phyloP scores from a whole-genome alignment of 2,888 invertebrate species.

The Piscicola geometra region DNA sequence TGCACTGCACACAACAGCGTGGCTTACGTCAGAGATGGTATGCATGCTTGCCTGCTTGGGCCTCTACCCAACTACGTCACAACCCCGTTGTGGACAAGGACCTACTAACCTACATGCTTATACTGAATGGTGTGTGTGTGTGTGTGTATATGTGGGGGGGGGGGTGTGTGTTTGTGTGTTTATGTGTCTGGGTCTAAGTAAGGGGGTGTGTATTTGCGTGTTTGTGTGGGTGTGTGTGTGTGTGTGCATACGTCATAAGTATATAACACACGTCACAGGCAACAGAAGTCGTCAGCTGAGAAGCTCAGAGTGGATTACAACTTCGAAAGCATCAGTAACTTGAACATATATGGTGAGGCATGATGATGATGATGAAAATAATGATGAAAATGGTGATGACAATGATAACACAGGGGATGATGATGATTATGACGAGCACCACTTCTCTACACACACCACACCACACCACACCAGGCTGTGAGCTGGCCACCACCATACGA shows the following conservation, averaged over 20 bases:
- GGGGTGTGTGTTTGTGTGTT: not conserved
- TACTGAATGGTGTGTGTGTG: constrained; percentile 40
- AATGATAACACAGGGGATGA: not conserved
- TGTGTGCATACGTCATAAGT: not conserved
- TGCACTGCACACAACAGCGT: constrained; percentile 59
- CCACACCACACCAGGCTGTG: constrained; percentile 59
- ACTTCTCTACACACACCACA: too few relatives aligned
- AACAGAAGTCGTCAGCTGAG: not conserved
- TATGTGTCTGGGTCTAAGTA: too few relatives aligned
- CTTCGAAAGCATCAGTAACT: constrained; percentile 64
- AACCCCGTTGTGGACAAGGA: constrained; percentile 73
- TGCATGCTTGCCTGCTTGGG: constrained; percentile 86
- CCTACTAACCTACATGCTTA: constrained; percentile 63
- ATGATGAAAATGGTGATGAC: too few relatives aligned
- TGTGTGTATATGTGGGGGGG: too few relatives aligned
- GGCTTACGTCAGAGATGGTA: constrained; percentile 84
- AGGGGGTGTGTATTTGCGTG: too few relatives aligned
- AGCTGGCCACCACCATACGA: constrained; percentile 74
- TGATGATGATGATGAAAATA: too few relatives aligned
- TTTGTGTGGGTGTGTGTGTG: too few relatives aligned
- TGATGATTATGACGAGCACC: not conserved
- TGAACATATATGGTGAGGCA: constrained; percentile 74
- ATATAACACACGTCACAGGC: constrained; percentile 17
- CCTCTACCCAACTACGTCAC: constrained; percentile 74
- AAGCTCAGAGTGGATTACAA: constrained; percentile 46